Conservation (phyloP, 2,888 invertebrate genomes). For the Polylopha cassiicola region DNA sequence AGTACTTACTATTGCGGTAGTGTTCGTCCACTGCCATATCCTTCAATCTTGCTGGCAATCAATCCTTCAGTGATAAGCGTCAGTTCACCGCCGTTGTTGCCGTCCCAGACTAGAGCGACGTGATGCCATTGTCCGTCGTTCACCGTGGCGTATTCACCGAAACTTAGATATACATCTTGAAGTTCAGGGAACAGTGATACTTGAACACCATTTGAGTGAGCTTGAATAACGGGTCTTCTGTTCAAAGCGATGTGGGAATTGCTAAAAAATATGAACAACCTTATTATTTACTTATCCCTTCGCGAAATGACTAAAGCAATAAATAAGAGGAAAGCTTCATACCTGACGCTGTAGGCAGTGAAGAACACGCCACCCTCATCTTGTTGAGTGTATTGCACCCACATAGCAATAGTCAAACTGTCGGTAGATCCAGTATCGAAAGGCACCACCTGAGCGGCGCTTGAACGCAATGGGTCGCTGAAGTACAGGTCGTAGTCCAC, state of each 20-base stretch:
- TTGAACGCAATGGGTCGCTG: slow-evolving; percentile 92
- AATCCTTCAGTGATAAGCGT: slow-evolving; percentile 96
- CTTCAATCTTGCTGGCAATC: slow-evolving; percentile 93
- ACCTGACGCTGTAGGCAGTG: slow-evolving; percentile 93
- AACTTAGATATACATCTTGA: slow-evolving; percentile 92
- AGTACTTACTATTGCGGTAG: slow-evolving; percentile 87
- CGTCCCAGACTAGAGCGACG: slow-evolving; percentile 96
- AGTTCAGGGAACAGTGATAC: slow-evolving; percentile 92
- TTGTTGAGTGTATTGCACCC: slow-evolving; percentile 96
- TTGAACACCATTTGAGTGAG: slow-evolving; percentile 95
- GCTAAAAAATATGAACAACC: slow-evolving; percentile 56
- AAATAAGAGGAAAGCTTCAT: slow-evolving; percentile 27
- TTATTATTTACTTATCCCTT: not conserved
- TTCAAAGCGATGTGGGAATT: slow-evolving; percentile 87
- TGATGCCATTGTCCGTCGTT: slow-evolving; percentile 99
- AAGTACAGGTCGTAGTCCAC: slow-evolving; percentile 99
- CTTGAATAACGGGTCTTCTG: slow-evolving; percentile 90
- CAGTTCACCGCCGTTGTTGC: slow-evolving; percentile 88
- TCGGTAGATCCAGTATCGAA: slow-evolving; percentile 87
- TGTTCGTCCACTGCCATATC: slow-evolving; percentile 88
- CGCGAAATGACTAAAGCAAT: not conserved
- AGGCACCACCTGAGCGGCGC: slow-evolving; percentile 94
- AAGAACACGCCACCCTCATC: slow-evolving; percentile 96
- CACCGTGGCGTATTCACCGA: slow-evolving; percentile 93
- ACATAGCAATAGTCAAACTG: slow-evolving; percentile 93